Percentiles rank a stretch among this genome's conserved stretches.
phyloP scores from a whole-genome alignment of 2,797 vertebrate genomes.

The Microcaecilia unicolor region DNA sequence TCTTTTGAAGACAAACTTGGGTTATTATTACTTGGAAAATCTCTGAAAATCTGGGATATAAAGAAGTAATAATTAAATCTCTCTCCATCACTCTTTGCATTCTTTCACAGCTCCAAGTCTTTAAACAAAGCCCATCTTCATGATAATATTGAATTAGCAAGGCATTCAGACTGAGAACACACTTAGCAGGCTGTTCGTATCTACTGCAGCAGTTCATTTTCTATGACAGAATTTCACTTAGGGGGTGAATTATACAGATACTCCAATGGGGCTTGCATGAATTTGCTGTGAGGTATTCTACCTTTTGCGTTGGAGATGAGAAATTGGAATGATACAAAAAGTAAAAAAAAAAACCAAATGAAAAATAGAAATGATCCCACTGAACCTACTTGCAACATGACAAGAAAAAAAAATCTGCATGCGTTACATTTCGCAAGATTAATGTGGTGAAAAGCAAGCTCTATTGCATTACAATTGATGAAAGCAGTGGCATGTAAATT shows the following conservation, averaged over 20 bases:
- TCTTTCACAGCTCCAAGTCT: slow-evolving; percentile 55
- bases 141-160: slow-evolving; percentile 52
- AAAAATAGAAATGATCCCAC: no score
- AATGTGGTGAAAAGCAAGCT: no score
- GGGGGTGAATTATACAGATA: slow-evolving; percentile 9
- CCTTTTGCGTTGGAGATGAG: no score
- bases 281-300: no score
- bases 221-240: slow-evolving; percentile 11
- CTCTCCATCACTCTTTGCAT: slow-evolving; percentile 48
- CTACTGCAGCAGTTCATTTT: slow-evolving; percentile 25
- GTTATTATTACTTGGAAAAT: slow-evolving; percentile 57
- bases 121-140: slow-evolving; percentile 59
- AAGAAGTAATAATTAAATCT: slow-evolving; percentile 63
- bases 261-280: no score
- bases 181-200: slow-evolving; percentile 48
- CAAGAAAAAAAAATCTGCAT: no score
- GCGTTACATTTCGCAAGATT: no score
- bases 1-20: slow-evolving; percentile 66
- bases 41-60: slow-evolving; percentile 47
- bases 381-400: no score
- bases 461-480: no score
- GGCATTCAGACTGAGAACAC: slow-evolving; percentile 47
- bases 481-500: no score
- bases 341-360: no score
- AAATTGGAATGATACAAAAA: no score